Conservation (phyloP, 1,140 invertebrate species). For the Ceratina japonica region DNA sequence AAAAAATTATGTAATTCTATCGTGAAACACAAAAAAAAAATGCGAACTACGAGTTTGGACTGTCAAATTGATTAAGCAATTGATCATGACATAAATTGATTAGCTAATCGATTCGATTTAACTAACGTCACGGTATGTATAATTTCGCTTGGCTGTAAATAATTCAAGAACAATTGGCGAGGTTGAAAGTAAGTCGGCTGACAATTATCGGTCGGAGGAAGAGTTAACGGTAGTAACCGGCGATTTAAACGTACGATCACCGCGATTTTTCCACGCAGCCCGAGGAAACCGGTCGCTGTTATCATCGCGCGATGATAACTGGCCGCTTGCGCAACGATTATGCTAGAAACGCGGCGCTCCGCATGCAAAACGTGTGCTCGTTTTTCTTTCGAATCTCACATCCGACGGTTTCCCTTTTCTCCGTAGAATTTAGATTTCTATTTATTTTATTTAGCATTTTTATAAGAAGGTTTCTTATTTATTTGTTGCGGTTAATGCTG, state of each 20-base stretch:
- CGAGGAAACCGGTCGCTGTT: constrained; percentile 42
- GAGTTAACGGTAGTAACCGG: background rate
- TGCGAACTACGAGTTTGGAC: no score
- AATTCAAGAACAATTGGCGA: constrained; percentile 5
- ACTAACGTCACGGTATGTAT: no score
- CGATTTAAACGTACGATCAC: constrained; percentile 1
- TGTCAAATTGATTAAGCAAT: no score
- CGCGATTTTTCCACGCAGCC: constrained; percentile 14
- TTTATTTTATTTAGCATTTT: background rate
- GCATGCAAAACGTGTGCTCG: constrained; percentile 37
- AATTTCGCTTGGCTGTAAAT: background rate
- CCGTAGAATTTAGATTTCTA: background rate
- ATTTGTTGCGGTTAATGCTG: no score
- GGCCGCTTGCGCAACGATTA: constrained; percentile 60
- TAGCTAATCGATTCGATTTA: no score
- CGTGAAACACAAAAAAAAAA: no score
- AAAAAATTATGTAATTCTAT: no score
- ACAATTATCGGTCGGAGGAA: constrained; percentile 18
- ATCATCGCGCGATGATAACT: constrained; percentile 63
- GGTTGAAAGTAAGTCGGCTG: constrained; percentile 19
- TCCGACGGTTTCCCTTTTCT: background rate
- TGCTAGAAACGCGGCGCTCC: constrained; percentile 40
- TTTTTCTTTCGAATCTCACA: constrained; percentile 1
- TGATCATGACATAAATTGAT: no score
- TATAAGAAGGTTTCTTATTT: no score